These are phyloP conservation scores for Agriotes lineatus DNA, from an alignment of 2,888 invertebrate species.

Conservation along the genomic window DNA sequence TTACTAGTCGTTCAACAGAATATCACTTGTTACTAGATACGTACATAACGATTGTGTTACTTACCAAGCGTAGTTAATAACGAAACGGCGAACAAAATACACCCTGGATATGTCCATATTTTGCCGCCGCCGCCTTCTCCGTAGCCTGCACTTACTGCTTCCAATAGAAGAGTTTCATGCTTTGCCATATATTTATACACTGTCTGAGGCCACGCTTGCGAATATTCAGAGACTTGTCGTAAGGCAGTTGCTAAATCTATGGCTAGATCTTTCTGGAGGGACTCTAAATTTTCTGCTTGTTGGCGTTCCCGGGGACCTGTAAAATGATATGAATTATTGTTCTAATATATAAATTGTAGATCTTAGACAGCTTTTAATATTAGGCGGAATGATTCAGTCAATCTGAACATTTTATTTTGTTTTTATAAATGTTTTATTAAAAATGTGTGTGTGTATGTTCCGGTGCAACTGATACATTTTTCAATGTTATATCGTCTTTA, in stretches of 20 bases:
- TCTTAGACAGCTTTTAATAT: no score
- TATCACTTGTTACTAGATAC: no score
- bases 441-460: no score
- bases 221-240: conserved; percentile 69
- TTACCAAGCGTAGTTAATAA: conserved; percentile 78
- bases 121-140: conserved; percentile 71
- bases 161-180: conserved; percentile 72
- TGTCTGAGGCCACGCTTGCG: conserved; percentile 73
- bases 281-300: conserved; percentile 69
- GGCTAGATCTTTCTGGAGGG: conserved; percentile 73
- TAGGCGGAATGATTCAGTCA: no score
- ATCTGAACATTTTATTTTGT: no score
- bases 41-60: no score
- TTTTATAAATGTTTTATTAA: no score
- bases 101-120: conserved; percentile 78
- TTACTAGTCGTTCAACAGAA: no score
- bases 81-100: conserved; percentile 76
- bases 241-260: conserved; percentile 75
- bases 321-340: conserved; percentile 47
- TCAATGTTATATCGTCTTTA: no score
- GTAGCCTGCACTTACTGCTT: conserved; percentile 70
- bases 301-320: conserved; percentile 72
- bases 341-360: no score
- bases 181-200: conserved; percentile 70
- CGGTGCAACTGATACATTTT: no score